Conservation (phyloP, 2,888 invertebrate species). For the Dendrolimus pini region DNA sequence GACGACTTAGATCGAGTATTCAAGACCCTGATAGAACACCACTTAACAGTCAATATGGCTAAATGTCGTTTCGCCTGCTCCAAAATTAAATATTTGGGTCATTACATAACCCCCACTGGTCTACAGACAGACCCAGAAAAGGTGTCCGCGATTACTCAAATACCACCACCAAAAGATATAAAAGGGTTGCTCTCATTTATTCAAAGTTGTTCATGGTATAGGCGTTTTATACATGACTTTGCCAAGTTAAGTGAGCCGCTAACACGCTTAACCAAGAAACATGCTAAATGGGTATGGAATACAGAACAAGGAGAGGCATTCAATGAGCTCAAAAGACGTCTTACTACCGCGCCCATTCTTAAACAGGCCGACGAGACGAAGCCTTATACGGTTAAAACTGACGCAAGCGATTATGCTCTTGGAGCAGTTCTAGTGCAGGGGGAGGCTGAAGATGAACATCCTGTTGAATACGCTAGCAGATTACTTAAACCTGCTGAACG, state of each 20-base stretch:
- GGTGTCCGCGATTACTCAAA: conserved; percentile 16
- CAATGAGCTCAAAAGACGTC: neutral
- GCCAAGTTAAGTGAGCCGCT: conserved; percentile 12
- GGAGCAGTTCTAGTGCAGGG: conserved; percentile 10
- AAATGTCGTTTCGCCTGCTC: conserved; percentile 18
- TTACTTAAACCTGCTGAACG: conserved; percentile 7
- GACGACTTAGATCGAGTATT: conserved; percentile 21
- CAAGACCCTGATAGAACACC: conserved; percentile 13
- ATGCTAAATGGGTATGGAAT: neutral
- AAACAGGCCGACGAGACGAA: too few species aligned
- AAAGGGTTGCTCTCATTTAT: conserved; percentile 24
- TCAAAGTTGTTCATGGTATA: conserved; percentile 21
- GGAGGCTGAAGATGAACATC: conserved; percentile 12
- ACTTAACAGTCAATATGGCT: conserved; percentile 17
- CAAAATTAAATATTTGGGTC: conserved; percentile 17
- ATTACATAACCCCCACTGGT: conserved; percentile 15
- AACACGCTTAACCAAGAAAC: conserved; percentile 11
- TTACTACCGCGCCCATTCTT: neutral
- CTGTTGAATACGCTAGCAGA: conserved; percentile 16
- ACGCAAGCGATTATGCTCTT: neutral
- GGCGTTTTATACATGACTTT: conserved; percentile 12
- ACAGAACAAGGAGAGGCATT: conserved; percentile 2
- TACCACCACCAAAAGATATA: conserved; percentile 17
- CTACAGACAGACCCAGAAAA: conserved; percentile 17
- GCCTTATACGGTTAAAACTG: neutral